Evolutionary conservation across 2,797 vertebrate genomes (phyloP), one percentile per base, ranked within the genome.

Genomic region (Anguilla anguilla): DNA sequence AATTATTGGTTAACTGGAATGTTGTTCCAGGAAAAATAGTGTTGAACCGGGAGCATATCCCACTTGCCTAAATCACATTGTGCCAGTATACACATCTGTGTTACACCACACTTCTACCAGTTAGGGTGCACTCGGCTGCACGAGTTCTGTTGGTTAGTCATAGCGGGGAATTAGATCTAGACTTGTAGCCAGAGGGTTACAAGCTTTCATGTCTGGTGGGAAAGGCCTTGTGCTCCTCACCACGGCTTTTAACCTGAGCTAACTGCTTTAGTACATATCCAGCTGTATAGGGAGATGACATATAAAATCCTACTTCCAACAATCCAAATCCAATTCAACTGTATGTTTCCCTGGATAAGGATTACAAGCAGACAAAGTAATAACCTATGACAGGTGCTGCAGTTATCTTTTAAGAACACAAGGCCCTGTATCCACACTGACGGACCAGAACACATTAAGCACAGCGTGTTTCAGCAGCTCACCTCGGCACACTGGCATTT

Each of bases 401-500:
- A 31, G 28, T 35, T 69, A n/a, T n/a, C n/a, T 69, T 69, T n/a
- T 69, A n/a, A 72, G n/a, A 72, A 72, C 69, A 31, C 25, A 69
- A 69, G n/a, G 25, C 69, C 28, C 69, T 15, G 74, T 19, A 46
- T 79, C 35, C 35, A 7, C 35, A 79, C 74, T 79, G 74, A 19
- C 43, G 35, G 15, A 77, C 13, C 31, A 43, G 74, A 43, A 79
- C 13, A 3, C 35, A 43, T 46, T 22, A 79, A 46, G 6, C 22
- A 82, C 15, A 17, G 77, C 77, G 22, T 43, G 17, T 15, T 49
- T 22, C 46, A 51, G 2, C 43, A 85, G 49, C 49, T 84, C 94
- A 98, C 99, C 98, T 97, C 98, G 96, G 96, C 99, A 99, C 91
- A 99, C 92, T 82, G 98, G 99, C 95, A 98, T 97, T 94, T 99